Conservation (phyloP, 2,888 invertebrate species). For the Eudemis profundana region DNA sequence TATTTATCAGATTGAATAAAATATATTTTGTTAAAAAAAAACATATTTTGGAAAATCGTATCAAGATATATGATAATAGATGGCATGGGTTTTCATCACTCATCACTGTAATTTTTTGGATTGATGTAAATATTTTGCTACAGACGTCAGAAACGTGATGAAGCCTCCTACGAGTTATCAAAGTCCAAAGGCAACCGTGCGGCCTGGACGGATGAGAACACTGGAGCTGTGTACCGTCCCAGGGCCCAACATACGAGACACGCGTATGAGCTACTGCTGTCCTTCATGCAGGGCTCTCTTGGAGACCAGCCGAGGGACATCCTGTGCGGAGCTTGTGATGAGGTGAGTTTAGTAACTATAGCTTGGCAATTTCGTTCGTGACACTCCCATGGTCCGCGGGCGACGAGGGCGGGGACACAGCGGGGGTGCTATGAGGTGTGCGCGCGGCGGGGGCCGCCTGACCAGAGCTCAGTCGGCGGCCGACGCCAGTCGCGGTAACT, state of each 20-base stretch:
- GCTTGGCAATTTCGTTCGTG: too few relatives aligned
- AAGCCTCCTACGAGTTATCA: constrained; percentile 95
- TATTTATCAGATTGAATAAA: too few relatives aligned
- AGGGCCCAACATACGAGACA: constrained; percentile 99
- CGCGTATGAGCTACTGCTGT: constrained; percentile 97
- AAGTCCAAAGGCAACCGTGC: constrained; percentile 95
- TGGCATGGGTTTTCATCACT: background rate
- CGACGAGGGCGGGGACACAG: too few relatives aligned
- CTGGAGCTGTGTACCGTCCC: constrained; percentile 97
- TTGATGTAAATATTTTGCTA: constrained; percentile 11
- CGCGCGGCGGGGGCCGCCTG: too few relatives aligned
- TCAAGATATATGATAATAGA: too few relatives aligned
- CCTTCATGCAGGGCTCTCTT: constrained; percentile 98
- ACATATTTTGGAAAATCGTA: too few relatives aligned
- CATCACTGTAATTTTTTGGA: background rate
- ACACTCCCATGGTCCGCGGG: too few relatives aligned
- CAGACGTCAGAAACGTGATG: constrained; percentile 95
- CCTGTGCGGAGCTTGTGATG: constrained; percentile 99
- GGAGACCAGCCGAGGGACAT: constrained; percentile 99
- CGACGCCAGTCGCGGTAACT: too few relatives aligned
- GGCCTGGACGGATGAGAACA: constrained; percentile 96
- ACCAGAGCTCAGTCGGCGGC: too few relatives aligned
- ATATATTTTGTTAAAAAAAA: too few relatives aligned
- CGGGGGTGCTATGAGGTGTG: too few relatives aligned
- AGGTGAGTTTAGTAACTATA: constrained; percentile 87